A percentile compares a stretch with the other conserved stretches of the same genome.
Evolutionary conservation across 2,797 vertebrate genomes (phyloP).

Genomic region (Leontocebus nigricollis): DNA sequence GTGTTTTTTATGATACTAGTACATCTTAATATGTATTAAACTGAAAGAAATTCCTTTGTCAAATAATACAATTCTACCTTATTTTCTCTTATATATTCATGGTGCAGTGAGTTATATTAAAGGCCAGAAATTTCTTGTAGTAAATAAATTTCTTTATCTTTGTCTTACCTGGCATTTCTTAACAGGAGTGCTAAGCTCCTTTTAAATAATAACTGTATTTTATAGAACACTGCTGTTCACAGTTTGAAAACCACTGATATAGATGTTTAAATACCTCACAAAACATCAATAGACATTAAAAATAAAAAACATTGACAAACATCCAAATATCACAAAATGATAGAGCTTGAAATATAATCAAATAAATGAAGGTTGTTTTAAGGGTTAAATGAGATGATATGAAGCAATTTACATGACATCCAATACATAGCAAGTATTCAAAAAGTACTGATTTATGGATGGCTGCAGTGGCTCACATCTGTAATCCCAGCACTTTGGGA

Average conservation of each 20-base stretch:
- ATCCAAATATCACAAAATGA: background rate
- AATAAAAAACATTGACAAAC: background rate
- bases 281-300: constrained; percentile 5
- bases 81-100: background rate
- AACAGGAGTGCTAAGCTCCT: background rate
- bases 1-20: background rate
- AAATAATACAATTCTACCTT: background rate
- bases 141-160: background rate
- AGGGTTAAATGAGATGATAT: background rate
- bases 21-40: background rate
- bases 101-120: background rate
- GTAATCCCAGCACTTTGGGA: background rate
- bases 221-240: background rate
- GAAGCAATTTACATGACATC: background rate
- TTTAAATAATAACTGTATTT: background rate
- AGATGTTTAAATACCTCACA: background rate
- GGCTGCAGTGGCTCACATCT: background rate
- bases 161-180: background rate
- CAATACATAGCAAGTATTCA: background rate
- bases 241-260: background rate
- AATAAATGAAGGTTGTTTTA: background rate
- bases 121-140: background rate
- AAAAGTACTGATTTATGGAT: background rate
- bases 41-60: background rate
- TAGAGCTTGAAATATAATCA: background rate